A percentile compares a stretch with the other conserved stretches of the same genome.
Conservation (phyloP, 2,888 invertebrate species). For the Cyclophora punctaria region DNA sequence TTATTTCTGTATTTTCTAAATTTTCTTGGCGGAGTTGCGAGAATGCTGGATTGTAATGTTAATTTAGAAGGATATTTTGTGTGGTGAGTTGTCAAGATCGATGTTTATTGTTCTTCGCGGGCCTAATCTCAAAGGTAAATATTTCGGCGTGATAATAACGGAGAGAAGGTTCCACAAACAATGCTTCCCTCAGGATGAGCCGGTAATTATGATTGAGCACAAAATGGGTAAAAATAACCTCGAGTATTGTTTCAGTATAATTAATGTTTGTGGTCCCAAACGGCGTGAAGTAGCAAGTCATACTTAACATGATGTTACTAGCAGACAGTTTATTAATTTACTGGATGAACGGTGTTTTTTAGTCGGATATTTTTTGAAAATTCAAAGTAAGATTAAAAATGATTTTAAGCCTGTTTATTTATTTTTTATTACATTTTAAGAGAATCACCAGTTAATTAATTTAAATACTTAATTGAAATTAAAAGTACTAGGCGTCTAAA, state of each 20-base stretch:
- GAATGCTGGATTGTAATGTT: not conserved
- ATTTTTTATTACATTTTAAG: no score
- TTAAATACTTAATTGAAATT: no score
- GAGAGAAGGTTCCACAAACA: conserved; percentile 38
- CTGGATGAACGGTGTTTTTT: no score
- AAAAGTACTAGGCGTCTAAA: no score
- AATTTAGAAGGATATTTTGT: not conserved
- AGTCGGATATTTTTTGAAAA: no score
- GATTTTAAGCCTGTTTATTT: no score
- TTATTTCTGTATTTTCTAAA: not conserved
- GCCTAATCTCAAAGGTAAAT: conserved; percentile 28
- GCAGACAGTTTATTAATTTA: no score
- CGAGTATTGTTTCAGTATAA: conserved; percentile 69
- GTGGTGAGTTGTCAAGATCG: not conserved
- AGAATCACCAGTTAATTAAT: no score
- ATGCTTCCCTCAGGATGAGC: conserved; percentile 55
- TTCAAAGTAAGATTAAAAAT: no score
- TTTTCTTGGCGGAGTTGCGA: not conserved
- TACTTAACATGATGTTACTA: conserved; percentile 5
- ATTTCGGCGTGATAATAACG: conserved; percentile 37
- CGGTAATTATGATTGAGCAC: conserved; percentile 74
- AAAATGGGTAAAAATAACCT: conserved; percentile 71
- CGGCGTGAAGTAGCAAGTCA: conserved; percentile 58
- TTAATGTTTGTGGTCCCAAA: conserved; percentile 70
- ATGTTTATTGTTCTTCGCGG: not conserved